Evolutionary conservation across 2,113 vertebrate species (phyloP).

Genomic region (Cervus canadensis): DNA sequence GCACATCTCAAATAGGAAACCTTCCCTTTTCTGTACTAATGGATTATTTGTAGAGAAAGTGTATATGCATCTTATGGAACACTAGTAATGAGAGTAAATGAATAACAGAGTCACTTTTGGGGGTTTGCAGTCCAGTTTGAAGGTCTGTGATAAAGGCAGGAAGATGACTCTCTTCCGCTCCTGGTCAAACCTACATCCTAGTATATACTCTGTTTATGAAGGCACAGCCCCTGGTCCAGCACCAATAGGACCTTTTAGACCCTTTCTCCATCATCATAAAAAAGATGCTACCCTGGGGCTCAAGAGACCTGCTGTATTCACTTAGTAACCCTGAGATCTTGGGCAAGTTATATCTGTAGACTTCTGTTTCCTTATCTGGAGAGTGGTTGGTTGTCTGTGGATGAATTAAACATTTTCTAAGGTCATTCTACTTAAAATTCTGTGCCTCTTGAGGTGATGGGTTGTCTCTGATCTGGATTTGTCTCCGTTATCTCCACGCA

Average conservation of each 20-base stretch:
- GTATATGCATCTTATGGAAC: neutral
- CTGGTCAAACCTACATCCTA: neutral
- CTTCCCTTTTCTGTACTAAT: constrained; percentile 5
- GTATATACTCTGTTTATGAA: neutral
- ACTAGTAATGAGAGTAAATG: constrained; percentile 15
- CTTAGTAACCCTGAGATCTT: neutral
- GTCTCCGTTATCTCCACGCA: neutral
- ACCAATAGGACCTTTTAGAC: neutral
- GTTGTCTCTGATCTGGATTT: neutral
- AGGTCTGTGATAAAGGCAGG: neutral
- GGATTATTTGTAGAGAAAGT: constrained; percentile 22
- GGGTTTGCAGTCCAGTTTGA: neutral
- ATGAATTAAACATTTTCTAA: neutral
- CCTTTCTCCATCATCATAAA: neutral
- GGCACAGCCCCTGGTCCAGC: neutral
- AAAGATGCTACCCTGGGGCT: neutral
- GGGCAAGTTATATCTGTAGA: neutral
- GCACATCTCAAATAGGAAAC: neutral
- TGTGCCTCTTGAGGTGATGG: neutral
- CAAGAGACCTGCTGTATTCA: neutral
- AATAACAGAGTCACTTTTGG: neutral
- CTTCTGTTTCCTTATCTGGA: neutral
- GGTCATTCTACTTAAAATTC: constrained; percentile 14
- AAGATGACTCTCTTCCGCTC: neutral
- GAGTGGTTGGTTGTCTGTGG: neutral